Evolutionary conservation across 2,113 vertebrate genomes (phyloP).

Genomic region (Chlorodrepanis virens): DNA sequence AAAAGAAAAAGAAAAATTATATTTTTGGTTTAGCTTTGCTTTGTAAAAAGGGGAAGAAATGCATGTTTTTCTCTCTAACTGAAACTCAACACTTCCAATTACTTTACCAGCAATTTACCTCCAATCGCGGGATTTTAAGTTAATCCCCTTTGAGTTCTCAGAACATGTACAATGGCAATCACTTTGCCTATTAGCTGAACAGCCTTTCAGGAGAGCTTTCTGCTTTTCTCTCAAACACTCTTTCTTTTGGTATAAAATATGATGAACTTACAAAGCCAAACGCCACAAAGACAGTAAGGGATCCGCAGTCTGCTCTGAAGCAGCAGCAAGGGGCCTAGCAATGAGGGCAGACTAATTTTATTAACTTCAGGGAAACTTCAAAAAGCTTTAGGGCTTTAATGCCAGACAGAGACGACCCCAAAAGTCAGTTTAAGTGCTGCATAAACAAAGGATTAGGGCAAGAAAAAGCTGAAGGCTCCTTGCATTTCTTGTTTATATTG

Average conservation of each 20-base stretch:
- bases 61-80: background rate
- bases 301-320: slow-evolving; percentile 35
- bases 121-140: background rate
- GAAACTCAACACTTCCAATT: slow-evolving; percentile 42
- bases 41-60: background rate
- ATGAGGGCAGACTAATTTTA: slow-evolving; percentile 75
- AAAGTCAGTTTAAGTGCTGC: slow-evolving; percentile 75
- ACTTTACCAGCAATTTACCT: slow-evolving; percentile 46
- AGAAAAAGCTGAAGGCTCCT: slow-evolving; percentile 67
- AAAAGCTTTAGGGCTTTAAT: slow-evolving; percentile 75
- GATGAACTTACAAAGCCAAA: slow-evolving; percentile 60
- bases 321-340: slow-evolving; percentile 64
- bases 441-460: slow-evolving; percentile 73
- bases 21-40: background rate
- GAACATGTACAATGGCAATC: slow-evolving; percentile 42
- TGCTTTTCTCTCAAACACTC: background rate
- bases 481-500: slow-evolving; percentile 70
- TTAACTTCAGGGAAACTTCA: slow-evolving; percentile 80
- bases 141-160: slow-evolving; percentile 39
- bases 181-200: slow-evolving; percentile 31
- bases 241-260: slow-evolving; percentile 57
- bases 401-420: slow-evolving; percentile 73
- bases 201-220: slow-evolving; percentile 36
- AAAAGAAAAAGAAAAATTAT: background rate
- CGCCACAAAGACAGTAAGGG: slow-evolving; percentile 48